These are phyloP conservation scores for Lithophane socia DNA, from an alignment of 2,888 invertebrate species.

Conservation along the genomic window DNA sequence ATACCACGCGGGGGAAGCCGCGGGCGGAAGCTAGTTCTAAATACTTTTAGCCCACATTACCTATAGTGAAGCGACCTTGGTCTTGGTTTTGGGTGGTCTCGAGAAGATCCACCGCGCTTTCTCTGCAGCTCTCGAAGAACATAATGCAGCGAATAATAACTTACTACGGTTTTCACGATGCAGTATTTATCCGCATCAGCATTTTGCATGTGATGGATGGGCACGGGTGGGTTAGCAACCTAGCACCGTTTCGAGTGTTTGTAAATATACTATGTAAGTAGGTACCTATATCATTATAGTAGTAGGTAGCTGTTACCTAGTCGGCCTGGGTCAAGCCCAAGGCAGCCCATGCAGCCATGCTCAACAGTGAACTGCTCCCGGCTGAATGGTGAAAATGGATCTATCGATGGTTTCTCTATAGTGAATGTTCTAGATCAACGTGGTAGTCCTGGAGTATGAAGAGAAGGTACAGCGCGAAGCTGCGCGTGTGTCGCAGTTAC, in stretches of 20 bases:
- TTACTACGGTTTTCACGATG: neutral
- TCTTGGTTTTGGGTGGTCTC: neutral
- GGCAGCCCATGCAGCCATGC: neutral
- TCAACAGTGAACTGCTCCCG: neutral
- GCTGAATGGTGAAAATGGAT: neutral
- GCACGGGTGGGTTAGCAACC: too few species aligned
- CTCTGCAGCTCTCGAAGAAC: neutral
- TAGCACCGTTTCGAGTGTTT: too few species aligned
- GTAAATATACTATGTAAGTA: too few species aligned
- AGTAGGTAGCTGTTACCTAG: too few species aligned
- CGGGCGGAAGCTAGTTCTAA: too few species aligned
- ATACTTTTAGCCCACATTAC: too few species aligned
- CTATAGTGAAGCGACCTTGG: neutral
- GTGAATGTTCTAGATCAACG: conserved; percentile 77
- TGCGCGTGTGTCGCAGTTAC: conserved; percentile 80
- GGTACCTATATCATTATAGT: too few species aligned
- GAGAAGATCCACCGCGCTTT: neutral
- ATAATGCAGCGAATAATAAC: too few species aligned
- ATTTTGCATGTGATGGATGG: too few species aligned
- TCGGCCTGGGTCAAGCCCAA: neutral
- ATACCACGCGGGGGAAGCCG: too few species aligned
- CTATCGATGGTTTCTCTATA: neutral
- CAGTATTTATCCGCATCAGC: too few species aligned
- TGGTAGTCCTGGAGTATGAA: conserved; percentile 86
- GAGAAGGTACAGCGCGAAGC: conserved; percentile 85